phyloP scores from a whole-genome alignment of 2,888 invertebrate genomes.

The Cylloceria caligata region DNA sequence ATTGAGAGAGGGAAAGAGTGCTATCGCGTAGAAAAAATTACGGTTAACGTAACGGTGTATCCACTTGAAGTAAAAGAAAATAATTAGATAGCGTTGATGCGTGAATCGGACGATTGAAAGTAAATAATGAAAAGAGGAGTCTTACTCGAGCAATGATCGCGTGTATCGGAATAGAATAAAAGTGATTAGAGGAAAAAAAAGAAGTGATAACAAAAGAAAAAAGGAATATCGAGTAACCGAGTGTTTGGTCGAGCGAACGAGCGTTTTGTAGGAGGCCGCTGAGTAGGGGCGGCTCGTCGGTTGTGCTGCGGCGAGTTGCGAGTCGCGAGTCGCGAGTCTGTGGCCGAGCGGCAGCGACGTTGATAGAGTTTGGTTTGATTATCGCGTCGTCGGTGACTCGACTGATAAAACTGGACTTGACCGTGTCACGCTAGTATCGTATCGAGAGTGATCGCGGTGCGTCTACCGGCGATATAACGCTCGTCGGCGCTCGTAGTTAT shows the following conservation, averaged over 20 bases:
- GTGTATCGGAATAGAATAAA: background rate
- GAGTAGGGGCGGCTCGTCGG: constrained; percentile 24
- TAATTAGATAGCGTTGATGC: background rate
- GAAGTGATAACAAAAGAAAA: no score
- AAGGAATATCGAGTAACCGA: constrained; percentile 12
- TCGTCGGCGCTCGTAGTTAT: background rate
- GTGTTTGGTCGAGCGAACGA: background rate
- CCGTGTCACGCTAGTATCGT: background rate
- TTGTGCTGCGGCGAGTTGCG: constrained; percentile 7
- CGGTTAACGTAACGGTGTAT: constrained; percentile 39
- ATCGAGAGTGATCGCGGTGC: background rate
- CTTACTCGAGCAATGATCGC: background rate
- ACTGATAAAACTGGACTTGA: background rate
- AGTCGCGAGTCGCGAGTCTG: background rate
- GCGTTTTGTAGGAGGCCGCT: background rate
- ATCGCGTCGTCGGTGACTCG: background rate
- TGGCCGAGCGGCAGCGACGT: background rate
- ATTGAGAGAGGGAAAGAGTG: background rate
- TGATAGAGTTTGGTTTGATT: background rate
- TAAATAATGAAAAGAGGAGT: background rate
- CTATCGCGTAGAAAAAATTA: constrained; percentile 13
- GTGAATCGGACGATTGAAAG: background rate
- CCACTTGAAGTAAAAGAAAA: background rate
- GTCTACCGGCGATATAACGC: no score
- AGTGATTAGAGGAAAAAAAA: background rate